Conservation (phyloP, 2,797 vertebrate species). For the Sebastes taczanowskii region DNA sequence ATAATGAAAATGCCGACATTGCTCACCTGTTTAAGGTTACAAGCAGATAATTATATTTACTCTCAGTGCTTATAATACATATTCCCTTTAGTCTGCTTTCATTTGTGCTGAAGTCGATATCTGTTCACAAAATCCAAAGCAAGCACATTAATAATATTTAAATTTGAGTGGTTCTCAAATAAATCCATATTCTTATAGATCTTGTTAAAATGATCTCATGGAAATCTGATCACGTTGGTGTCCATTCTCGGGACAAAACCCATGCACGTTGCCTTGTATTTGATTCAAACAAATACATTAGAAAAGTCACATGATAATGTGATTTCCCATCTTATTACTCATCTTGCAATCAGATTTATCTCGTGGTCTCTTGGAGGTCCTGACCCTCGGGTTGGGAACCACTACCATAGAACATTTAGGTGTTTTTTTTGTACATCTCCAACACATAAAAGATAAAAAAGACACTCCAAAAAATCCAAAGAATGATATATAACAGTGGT, state of each 20-base stretch:
- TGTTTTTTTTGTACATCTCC: neutral
- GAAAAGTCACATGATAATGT: neutral
- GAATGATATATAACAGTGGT: neutral
- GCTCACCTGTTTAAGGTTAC: neutral
- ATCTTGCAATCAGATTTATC: neutral
- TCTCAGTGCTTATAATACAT: neutral
- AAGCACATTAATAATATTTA: neutral
- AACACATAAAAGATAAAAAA: neutral
- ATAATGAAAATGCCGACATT: neutral
- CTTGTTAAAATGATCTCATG: neutral
- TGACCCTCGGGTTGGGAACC: neutral
- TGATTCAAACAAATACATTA: neutral
- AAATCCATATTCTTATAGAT: neutral
- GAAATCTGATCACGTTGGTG: neutral
- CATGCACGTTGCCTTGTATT: neutral
- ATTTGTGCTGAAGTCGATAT: rapidly evolving
- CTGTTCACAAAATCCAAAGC: neutral
- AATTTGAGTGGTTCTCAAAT: neutral
- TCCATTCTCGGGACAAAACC: neutral
- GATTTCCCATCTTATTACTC: neutral
- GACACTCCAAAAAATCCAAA: neutral
- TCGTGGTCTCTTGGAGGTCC: neutral
- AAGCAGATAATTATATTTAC: neutral
- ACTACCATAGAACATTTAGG: neutral
- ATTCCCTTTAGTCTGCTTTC: neutral